These are phyloP conservation scores for Deilephila elpenor DNA, from an alignment of 2,888 invertebrate species.

Conservation along the genomic window DNA sequence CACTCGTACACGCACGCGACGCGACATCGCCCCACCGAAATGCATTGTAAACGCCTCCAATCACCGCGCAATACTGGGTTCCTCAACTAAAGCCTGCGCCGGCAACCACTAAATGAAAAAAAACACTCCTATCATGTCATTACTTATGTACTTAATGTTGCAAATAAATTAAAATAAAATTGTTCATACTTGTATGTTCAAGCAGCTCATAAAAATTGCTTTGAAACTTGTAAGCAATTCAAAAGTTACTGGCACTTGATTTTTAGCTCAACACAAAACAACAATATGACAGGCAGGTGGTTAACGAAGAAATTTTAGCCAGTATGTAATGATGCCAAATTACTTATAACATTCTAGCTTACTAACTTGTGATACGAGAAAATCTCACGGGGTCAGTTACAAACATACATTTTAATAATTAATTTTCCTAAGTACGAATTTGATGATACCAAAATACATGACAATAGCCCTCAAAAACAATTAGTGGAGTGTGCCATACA, in stretches of 20 bases:
- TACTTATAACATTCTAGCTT: constrained; percentile 12
- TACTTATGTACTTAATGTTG: too few species aligned
- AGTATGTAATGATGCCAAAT: neutral
- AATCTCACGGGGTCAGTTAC: neutral
- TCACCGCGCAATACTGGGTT: constrained; percentile 20
- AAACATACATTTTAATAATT: neutral
- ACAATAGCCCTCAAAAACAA: constrained; percentile 5
- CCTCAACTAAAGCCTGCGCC: constrained; percentile 23
- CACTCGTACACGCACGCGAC: constrained; percentile 41
- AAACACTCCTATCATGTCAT: neutral
- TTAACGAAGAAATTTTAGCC: neutral
- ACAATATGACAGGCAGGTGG: neutral
- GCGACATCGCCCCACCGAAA: constrained; percentile 16
- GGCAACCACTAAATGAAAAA: neutral
- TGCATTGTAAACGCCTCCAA: constrained; percentile 19
- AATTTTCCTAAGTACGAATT: neutral
- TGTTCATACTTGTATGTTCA: too few species aligned
- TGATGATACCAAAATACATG: too few species aligned
- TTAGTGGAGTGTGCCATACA: constrained; percentile 1
- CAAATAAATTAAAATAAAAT: too few species aligned
- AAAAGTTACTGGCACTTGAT: too few species aligned
- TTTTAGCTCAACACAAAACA: neutral
- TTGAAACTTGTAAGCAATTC: too few species aligned
- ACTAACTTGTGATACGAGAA: constrained; percentile 9
- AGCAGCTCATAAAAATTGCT: too few species aligned